Base-by-base conservation (phyloP, 1,140 invertebrate genomes). In the Chironomus tepperi region DNA sequence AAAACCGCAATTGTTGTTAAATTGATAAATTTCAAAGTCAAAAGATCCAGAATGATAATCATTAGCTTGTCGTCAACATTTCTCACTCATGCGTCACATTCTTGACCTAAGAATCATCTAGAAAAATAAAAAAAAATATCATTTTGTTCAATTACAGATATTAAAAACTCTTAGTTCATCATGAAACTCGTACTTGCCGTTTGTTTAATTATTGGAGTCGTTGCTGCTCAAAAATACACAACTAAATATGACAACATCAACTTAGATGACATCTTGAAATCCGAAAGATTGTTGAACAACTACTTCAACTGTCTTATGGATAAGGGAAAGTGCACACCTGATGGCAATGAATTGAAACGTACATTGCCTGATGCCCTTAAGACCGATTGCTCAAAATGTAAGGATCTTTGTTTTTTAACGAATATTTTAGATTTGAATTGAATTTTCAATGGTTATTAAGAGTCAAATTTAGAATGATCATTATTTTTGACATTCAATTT, bases 161-260 rank as follows among this genome's bases (percentile, higher is more conserved):
- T 5, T 12, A 57, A 34, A 57, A 57, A 47, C 43, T 47, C 43
- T 10, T 47, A 9, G 12, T 57, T 57, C 47, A 57, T 57, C 47
- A 57, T 70, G 65, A 70, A 76, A 42, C 9, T 78, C 12, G 24
- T 77, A n/a, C 34, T 80, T 10, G 75, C 76, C 21, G 9, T 74
- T 16, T 74, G 87, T 12, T 80, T 83, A 21, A 74, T 87, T 64
- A 3, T 81, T 6, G 82, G 80, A 0, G 81, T 82, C 73, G 80
- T 80, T 16, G 75, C 77, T 24, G 85, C 84, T 2, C 82, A 81
- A 0, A 84, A 86, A 76, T 93, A 93, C 78, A 90, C 89, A 0
- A 87, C 85, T 18, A 91, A 89, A 80, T 93, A 87, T 77, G 91
- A 93, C 79, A 88, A 89, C 76, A 83, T 93, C 34, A 82, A 93